These are phyloP conservation scores for Australoheros scitulus DNA, from an alignment of 2,113 vertebrate genomes.

Conservation along the genomic window DNA sequence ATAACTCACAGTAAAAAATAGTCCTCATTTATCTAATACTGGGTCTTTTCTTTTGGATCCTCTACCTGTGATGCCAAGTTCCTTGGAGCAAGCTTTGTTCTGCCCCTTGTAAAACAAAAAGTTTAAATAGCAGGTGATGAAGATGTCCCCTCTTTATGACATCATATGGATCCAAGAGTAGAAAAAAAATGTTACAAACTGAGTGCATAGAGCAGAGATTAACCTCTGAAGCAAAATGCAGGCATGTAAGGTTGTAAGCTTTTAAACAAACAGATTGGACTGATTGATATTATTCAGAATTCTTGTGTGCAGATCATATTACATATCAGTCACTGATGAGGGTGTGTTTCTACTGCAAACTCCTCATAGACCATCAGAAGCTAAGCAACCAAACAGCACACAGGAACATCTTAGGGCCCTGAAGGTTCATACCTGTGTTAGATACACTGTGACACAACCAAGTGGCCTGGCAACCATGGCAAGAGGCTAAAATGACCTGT, in stretches of 20 bases:
- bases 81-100: too few relatives aligned
- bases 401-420: neutral
- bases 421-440: neutral
- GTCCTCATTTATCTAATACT: too few relatives aligned
- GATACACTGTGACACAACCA: neutral
- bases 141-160: neutral
- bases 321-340: rapidly evolving
- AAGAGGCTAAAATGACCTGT: neutral
- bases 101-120: too few relatives aligned
- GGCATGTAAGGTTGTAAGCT: too few relatives aligned
- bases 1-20: too few relatives aligned
- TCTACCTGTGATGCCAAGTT: too few relatives aligned
- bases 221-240: too few relatives aligned
- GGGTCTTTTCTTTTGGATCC: too few relatives aligned
- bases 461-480: neutral
- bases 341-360: neutral
- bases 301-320: too few relatives aligned
- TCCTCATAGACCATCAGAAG: neutral
- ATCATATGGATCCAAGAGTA: neutral
- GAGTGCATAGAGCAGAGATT: too few relatives aligned
- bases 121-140: neutral
- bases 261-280: too few relatives aligned
- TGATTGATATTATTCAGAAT: too few relatives aligned
- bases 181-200: neutral
- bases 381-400: neutral